These are phyloP conservation scores for Palythoa heliodiscus DNA, from an alignment of 92 coral and sea anemone species.

Conservation along the genomic window DNA sequence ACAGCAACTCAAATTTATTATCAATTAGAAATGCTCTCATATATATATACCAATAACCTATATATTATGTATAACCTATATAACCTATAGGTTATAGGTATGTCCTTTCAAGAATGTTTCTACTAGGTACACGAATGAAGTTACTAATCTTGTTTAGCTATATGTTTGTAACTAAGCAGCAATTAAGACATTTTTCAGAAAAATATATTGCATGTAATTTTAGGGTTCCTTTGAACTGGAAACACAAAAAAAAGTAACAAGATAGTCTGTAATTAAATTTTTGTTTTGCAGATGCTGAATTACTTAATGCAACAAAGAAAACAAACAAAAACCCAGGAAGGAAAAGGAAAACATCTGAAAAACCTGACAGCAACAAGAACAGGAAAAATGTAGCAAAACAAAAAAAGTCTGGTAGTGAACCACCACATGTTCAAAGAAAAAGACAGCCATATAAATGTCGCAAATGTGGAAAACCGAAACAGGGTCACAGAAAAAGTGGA, in stretches of 20 bases:
- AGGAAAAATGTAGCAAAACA: not conserved
- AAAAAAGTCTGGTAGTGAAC: conserved; percentile 12
- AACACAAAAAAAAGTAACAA: too few relatives aligned
- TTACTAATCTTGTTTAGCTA: too few relatives aligned
- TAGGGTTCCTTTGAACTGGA: not conserved
- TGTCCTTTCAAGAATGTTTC: too few relatives aligned
- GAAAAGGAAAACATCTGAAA: conserved; percentile 19
- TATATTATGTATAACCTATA: too few relatives aligned
- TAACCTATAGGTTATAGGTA: too few relatives aligned
- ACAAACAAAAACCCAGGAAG: conserved; percentile 5
- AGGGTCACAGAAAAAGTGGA: conserved; percentile 34
- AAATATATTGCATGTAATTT: too few relatives aligned
- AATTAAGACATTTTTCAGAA: too few relatives aligned
- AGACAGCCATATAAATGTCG: conserved; percentile 3
- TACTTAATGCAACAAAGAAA: conserved; percentile 15
- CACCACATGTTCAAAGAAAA: conserved; percentile 24
- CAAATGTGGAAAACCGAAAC: conserved; percentile 47
- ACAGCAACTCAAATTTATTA: too few relatives aligned
- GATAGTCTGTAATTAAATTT: not conserved
- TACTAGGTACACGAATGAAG: too few relatives aligned
- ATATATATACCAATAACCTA: too few relatives aligned
- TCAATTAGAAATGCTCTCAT: too few relatives aligned
- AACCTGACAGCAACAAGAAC: not conserved
- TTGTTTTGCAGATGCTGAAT: conserved; percentile 16
- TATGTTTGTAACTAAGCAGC: too few relatives aligned